Base-by-base conservation (phyloP, 2,113 vertebrate genomes). In the Tauraco erythrolophus region DNA sequence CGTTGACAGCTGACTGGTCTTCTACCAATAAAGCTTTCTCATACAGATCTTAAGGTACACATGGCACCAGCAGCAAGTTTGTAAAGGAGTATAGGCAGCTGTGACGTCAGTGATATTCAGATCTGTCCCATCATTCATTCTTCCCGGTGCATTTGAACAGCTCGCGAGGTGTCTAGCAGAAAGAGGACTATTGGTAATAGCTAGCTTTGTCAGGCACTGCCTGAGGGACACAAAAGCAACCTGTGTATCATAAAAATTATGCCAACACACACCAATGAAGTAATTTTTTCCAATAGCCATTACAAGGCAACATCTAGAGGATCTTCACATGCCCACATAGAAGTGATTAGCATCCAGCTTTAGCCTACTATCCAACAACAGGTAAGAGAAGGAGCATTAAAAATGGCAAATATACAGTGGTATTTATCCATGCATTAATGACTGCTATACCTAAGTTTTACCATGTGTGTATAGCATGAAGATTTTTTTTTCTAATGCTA, bases 1-100 rank as follows among this genome's bases (percentile, higher is more conserved):
- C 3, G 1, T 14, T 19, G 54, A 13, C 27, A 39, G 3, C 9
- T 1, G 7, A 9, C 3, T 9, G 31, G 11, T 31, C 28, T 72
- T 72, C 50, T 35, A 3, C 17, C 10, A 46, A 11, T 35, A 41
- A 51, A 71, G 6, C 5, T 84, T 91, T 86, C 60, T 57, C 8
- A 6, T 21, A 5, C 3, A 28, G 22, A 78, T 18, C 15, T 84
- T 57, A 17, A 70, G 11, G 27, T 56, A 30, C 7, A 4, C 4
- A 4, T 11, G 25, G 39, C 24, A 69, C 14, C 25, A 77, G 30
- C 15, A 89, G 62, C 33, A 69, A 39, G 37, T 31, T 62, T 3
- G 0, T 33, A 30, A 10, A 14, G 56, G 27, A 72, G 8, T 58
- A 41, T 17, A 61, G 68, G 46, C 54, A n/a, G 1, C 33, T 61